Evolutionary conservation across 2,888 invertebrate species (phyloP).

Genomic region (Camponotus fellah): DNA sequence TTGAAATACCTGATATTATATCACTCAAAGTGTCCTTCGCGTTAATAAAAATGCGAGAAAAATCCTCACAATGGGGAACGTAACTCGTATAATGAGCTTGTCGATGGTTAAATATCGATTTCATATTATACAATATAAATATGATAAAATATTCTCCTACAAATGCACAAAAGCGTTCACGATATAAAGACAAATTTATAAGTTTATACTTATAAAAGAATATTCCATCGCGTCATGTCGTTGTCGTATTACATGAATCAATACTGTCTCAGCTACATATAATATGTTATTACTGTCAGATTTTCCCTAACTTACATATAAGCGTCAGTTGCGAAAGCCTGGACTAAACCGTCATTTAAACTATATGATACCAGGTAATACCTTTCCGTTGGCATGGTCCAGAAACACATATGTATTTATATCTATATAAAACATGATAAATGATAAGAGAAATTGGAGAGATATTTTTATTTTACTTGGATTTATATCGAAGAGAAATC

Average conservation of each 20-base stretch:
- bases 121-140: background rate
- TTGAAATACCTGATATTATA: slow-evolving; percentile 18
- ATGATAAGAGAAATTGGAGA: background rate
- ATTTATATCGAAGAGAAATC: background rate
- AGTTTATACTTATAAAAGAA: background rate
- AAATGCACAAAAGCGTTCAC: background rate
- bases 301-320: background rate
- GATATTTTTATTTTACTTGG: background rate
- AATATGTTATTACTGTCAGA: background rate
- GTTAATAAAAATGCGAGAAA: slow-evolving; percentile 12
- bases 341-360: background rate
- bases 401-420: background rate
- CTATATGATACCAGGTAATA: background rate
- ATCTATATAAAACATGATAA: background rate
- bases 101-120: background rate
- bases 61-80: background rate
- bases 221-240: background rate
- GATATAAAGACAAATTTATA: background rate
- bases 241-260: background rate
- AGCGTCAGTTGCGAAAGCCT: background rate
- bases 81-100: background rate
- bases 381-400: background rate
- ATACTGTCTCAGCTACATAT: background rate
- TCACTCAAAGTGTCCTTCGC: background rate
- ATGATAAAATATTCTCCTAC: background rate